Evolutionary conservation across 2,888 invertebrate genomes (phyloP), one percentile per base, ranked within the genome.

Genomic region (Macrophya alboannulata): DNA sequence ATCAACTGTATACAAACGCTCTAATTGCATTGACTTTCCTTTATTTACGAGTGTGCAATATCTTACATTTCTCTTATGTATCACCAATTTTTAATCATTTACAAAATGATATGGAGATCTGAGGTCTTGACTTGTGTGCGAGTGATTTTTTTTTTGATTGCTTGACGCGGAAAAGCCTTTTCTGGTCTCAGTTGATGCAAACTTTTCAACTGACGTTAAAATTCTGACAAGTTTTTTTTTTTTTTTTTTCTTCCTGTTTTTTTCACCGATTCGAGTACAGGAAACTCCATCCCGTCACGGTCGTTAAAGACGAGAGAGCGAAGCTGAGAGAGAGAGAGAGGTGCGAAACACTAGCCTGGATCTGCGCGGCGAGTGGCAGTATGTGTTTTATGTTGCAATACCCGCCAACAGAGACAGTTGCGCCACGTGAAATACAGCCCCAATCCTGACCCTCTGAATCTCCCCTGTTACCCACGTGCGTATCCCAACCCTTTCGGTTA

Each of bases 361-460:
- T 83, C 55, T 68, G 68, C 62, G 43, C 37, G 68, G 83, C 65
- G 83, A 83, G 71, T 83, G 71, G 83, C 83, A 71, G 83, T 83
- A 59, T 83, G 83, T 65, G 83, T 83, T 83, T 83, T 83, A 83
- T 71, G 68, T 48, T 68, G 65, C 83, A 83, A 83, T 83, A 83
- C 68, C 83, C 65, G 83, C 65, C 83, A 83, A 68, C 68, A 71
- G 51, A 83, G 65, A 83, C 83, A 83, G 68, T 71, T 48, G 68
- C 68, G 48, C 68, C 17, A n/a, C 25, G 65, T 83, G 65, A 68
- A 65, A 83, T 83, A 83, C 68, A 83, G 68, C 83, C 83, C 68
- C 68, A 51, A 83, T 68, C 83, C 83, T 45, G 71, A 71, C 83
- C 71, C 71, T 71, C 48, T 10, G 37, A 81, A 59, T 51, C 59